phyloP scores from a whole-genome alignment of 2,113 vertebrate genomes.

The Platichthys flesus region DNA sequence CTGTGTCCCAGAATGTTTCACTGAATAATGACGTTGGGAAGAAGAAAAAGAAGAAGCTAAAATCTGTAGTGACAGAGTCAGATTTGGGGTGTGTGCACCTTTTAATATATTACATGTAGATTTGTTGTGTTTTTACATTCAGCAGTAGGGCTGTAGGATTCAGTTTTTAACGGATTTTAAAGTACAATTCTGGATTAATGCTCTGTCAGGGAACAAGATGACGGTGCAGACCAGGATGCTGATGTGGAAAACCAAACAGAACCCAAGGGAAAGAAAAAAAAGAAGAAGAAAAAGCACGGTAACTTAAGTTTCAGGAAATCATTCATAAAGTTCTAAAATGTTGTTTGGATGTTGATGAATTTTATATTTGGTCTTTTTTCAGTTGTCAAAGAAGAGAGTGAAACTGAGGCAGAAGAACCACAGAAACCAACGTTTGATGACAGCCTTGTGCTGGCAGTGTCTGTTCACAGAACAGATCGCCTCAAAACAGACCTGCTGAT shows the following conservation, averaged over 20 bases:
- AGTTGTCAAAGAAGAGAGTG: slow-evolving; percentile 77
- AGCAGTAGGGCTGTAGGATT: neutral
- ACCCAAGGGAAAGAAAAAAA: slow-evolving; percentile 87
- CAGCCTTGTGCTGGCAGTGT: slow-evolving; percentile 90
- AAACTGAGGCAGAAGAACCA: slow-evolving; percentile 70
- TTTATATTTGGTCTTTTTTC: slow-evolving; percentile 31
- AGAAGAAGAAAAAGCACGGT: slow-evolving; percentile 86
- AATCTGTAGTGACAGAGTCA: slow-evolving; percentile 75
- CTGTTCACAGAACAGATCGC: slow-evolving; percentile 89
- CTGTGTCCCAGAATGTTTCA: slow-evolving; percentile 66
- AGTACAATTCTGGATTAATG: neutral
- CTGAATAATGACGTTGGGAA: slow-evolving; percentile 84
- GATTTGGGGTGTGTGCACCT: slow-evolving; percentile 84
- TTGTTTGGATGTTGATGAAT: neutral
- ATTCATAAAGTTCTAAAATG: neutral
- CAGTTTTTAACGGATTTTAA: slow-evolving; percentile 62
- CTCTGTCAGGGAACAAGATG: slow-evolving; percentile 52
- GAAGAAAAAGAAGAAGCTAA: slow-evolving; percentile 91
- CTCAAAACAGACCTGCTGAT: slow-evolving; percentile 90
- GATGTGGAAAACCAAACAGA: slow-evolving; percentile 71
- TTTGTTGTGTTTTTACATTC: neutral
- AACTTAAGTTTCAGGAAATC: neutral
- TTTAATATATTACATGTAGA: neutral
- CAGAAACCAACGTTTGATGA: slow-evolving; percentile 80
- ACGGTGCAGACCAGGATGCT: slow-evolving; percentile 51